phyloP scores from a whole-genome alignment of 2,797 vertebrate species.

The Coluber constrictor region DNA sequence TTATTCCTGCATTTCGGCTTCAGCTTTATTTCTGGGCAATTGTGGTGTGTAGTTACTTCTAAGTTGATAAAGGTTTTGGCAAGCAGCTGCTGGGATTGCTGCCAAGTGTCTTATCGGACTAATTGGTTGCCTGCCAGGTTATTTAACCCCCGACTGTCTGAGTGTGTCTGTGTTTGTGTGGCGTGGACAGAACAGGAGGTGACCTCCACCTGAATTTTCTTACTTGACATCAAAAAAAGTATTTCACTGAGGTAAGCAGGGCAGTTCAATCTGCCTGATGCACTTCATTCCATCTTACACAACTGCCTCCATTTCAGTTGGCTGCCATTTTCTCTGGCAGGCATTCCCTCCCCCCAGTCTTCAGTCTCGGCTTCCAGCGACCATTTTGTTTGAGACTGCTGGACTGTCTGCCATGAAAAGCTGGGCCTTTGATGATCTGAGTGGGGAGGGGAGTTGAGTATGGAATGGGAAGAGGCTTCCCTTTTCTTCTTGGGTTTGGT shows the following conservation, averaged over 20 bases:
- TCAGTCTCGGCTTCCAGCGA: background rate
- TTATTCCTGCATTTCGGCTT: no score
- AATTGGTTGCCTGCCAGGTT: no score
- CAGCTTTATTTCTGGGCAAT: no score
- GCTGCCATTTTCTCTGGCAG: background rate
- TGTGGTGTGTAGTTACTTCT: no score
- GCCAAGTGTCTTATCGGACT: no score
- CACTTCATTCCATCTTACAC: background rate
- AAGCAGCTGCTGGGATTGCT: no score
- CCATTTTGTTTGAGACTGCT: background rate
- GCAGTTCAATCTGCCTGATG: background rate
- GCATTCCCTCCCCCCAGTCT: background rate
- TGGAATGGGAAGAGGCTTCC: background rate
- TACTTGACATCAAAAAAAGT: background rate
- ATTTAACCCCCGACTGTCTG: no score
- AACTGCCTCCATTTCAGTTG: background rate
- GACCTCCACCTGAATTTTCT: background rate
- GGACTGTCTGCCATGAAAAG: background rate
- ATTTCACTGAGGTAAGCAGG: background rate
- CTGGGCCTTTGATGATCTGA: background rate
- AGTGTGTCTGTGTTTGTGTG: no score
- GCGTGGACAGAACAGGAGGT: no score
- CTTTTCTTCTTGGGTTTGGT: background rate
- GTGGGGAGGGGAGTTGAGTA: background rate
- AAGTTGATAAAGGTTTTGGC: no score